Percentiles rank a stretch among this genome's conserved stretches.
These are phyloP conservation scores for Hirudinaria manillensis DNA, from an alignment of 2,888 invertebrate genomes.

Conservation along the genomic window DNA sequence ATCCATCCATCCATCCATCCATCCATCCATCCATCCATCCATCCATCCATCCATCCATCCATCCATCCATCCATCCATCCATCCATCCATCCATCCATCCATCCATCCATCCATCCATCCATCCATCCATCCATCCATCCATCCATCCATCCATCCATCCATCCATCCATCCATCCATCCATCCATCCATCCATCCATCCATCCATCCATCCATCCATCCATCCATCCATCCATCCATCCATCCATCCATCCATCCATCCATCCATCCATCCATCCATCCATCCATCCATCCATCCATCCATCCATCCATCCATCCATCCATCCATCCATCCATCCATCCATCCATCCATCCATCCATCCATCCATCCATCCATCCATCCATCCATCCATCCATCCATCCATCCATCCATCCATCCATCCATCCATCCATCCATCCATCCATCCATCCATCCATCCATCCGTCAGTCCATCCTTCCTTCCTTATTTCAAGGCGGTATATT, in stretches of 20 bases:
- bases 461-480: no score
- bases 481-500: neutral
- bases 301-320: neutral
- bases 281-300: neutral
- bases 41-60: constrained; percentile 13
- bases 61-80: constrained; percentile 7
- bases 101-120: constrained; percentile 15
- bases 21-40: constrained; percentile 15
- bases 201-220: constrained; percentile 4
- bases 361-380: neutral
- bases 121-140: constrained; percentile 17
- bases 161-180: constrained; percentile 13
- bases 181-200: constrained; percentile 19
- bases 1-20: constrained; percentile 23
- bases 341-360: neutral
- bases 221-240: constrained; percentile 1
- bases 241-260: neutral
- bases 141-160: constrained; percentile 18
- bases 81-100: constrained; percentile 13
- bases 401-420: neutral
- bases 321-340: constrained; percentile 7
- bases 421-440: neutral
- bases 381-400: neutral
- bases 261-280: neutral
- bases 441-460: no score